A percentile compares a stretch with the other conserved stretches of the same genome.
Evolutionary conservation across 2,797 vertebrate species (phyloP).

Genomic region (Spatula versicolor): DNA sequence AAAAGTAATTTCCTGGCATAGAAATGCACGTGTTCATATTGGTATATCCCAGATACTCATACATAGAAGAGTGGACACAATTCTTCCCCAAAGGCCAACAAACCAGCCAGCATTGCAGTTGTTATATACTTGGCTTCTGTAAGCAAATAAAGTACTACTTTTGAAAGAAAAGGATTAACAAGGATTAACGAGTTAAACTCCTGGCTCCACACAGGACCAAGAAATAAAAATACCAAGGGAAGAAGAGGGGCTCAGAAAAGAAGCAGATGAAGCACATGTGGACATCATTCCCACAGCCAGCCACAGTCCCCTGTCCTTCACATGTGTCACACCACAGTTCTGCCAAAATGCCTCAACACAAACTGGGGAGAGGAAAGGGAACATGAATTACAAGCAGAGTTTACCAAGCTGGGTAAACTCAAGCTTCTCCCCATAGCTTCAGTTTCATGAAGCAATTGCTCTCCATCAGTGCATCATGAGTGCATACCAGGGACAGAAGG

Average conservation of each 20-base stretch:
- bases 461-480: neutral
- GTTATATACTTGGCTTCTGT: neutral
- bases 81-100: neutral
- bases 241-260: neutral
- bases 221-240: neutral
- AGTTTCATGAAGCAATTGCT: neutral
- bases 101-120: neutral
- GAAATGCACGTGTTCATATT: neutral
- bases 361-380: neutral
- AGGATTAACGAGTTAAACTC: too few relatives aligned
- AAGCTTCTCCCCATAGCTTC: neutral
- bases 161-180: neutral
- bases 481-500: neutral
- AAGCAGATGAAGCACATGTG: neutral
- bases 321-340: accelerated
- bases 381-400: neutral
- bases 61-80: neutral
- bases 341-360: neutral
- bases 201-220: neutral
- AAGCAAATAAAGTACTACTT: neutral
- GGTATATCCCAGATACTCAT: neutral
- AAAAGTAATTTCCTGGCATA: neutral
- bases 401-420: neutral
- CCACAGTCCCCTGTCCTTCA: neutral
- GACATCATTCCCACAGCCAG: neutral